Evolutionary conservation across 2,113 vertebrate species (phyloP), one percentile per base, ranked within the genome.

Genomic region (Cheirogaleus medius): DNA sequence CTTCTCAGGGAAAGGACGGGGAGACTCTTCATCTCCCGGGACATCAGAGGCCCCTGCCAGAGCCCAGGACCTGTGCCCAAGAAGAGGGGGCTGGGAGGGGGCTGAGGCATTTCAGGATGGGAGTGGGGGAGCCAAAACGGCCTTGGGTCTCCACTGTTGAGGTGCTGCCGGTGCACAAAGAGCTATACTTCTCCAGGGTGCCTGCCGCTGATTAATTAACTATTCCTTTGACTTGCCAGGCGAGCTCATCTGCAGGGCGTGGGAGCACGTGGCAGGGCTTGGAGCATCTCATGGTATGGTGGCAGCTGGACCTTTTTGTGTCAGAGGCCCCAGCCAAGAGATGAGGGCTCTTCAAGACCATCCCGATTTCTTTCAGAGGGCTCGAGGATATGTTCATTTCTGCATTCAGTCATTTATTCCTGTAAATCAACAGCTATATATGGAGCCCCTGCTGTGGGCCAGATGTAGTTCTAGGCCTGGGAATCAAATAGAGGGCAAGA

Each of bases 321-420:
- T 81, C 58, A 23, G 58, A 34, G n/a, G 18, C 42, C 34, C 47
- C 5, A 1, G 54, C 15, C 11, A 14, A 58, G 18, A 25, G 11
- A 21, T 54, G 15, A 3, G 13, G 13, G 32, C 3, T 89, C 71
- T 64, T 71, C 60, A 73, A 71, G 63, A 25, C 56, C 9, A 25
- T 17, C 63, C 42, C 4, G 1, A 76, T 56, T 27, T 20, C 44
- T 39, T 56, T 66, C 73, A 15, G 37, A 74, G 60, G 52, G 3
- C 1, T 10, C 0, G 0, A 15, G 14, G 66, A 15, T 14, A 20
- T 0, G 2, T 29, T 32, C 37, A 6, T 23, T 8, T 60, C 8
- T 68, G 71, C n/a, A 6, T 0, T 1, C 32, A 3, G 0, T 44
- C 66, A 3, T 39, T 21, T 17, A 1, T 34, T 21, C 6, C 42